Evolutionary conservation across 2,888 invertebrate species (phyloP).

Genomic region (Ophion costatus): DNA sequence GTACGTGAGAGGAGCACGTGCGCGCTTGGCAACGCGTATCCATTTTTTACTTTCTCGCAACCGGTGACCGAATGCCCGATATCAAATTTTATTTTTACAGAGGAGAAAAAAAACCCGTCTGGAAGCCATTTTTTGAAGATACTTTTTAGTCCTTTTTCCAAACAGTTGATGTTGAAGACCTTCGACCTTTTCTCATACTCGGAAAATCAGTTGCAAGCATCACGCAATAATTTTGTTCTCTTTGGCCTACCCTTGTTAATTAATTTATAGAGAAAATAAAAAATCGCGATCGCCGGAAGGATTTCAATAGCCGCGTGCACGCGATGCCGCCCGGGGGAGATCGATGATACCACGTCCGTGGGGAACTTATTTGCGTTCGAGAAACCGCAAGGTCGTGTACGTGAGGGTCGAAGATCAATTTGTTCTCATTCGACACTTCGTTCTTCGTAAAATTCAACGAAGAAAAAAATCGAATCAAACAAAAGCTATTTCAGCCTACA

Average conservation of each 20-base stretch:
- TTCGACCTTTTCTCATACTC: too few relatives aligned
- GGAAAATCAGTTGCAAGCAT: too few relatives aligned
- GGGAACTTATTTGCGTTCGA: constrained; percentile 36
- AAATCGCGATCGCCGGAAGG: constrained; percentile 41
- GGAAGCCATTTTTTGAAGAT: not conserved
- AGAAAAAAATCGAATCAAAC: not conserved
- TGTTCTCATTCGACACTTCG: not conserved
- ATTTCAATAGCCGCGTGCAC: constrained; percentile 41
- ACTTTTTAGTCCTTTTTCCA: not conserved
- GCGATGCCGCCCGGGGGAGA: constrained; percentile 40
- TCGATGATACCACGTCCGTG: constrained; percentile 48
- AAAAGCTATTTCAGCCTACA: not conserved
- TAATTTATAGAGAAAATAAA: constrained; percentile 21
- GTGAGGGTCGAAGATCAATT: not conserved
- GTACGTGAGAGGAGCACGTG: constrained; percentile 60
- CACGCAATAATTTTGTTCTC: not conserved
- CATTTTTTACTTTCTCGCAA: not conserved
- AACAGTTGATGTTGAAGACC: too few relatives aligned
- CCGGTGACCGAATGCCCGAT: not conserved
- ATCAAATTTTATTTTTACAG: not conserved
- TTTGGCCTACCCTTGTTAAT: not conserved
- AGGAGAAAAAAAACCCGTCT: not conserved
- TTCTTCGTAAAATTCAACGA: not conserved
- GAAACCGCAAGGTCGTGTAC: constrained; percentile 50
- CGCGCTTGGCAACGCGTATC: constrained; percentile 46